phyloP scores from a whole-genome alignment of 2,113 vertebrate genomes.

The Geococcyx californianus region DNA sequence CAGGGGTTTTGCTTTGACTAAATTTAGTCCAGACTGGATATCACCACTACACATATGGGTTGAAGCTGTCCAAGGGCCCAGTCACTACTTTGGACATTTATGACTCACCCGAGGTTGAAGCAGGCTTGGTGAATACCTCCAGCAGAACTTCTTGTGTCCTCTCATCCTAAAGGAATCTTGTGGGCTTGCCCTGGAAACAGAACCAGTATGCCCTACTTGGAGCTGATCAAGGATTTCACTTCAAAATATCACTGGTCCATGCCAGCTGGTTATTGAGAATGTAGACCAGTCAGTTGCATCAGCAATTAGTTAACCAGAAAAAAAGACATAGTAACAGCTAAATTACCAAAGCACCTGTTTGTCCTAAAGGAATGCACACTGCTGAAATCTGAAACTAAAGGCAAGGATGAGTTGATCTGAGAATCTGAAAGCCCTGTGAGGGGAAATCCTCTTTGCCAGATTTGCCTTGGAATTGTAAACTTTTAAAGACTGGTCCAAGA shows the following conservation, averaged over 20 bases:
- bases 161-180: neutral
- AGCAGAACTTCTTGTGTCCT: neutral
- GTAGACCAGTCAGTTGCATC: neutral
- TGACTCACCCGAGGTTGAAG: neutral
- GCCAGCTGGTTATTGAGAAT: neutral
- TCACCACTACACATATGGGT: neutral
- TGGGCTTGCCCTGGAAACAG: rapidly evolving
- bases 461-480: neutral
- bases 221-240: neutral
- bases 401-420: neutral
- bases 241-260: neutral
- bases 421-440: neutral
- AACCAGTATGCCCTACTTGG: neutral
- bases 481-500: neutral
- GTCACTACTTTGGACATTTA: neutral
- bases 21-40: neutral
- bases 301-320: neutral
- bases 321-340: neutral
- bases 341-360: neutral
- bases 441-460: neutral
- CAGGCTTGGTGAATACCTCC: neutral
- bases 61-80: neutral
- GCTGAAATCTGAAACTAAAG: neutral
- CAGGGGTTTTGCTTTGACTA: neutral
- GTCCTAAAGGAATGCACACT: neutral